Conservation (phyloP, 2,888 invertebrate species). For the Chaitophorus viminalis region DNA sequence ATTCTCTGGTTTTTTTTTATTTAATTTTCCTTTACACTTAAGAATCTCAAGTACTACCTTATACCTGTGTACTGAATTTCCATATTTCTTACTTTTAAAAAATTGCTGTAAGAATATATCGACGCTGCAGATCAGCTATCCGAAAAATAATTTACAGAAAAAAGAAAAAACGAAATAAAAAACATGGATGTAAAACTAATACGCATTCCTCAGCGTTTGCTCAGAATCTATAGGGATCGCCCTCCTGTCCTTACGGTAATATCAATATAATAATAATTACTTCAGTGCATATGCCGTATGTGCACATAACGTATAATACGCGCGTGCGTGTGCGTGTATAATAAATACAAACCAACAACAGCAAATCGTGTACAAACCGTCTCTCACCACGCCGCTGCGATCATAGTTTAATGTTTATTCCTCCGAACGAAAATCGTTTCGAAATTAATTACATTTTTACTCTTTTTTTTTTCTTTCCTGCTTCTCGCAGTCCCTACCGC, state of each 20-base stretch:
- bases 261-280: conserved; percentile 19
- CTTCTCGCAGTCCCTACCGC: neutral
- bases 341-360: conserved; percentile 31
- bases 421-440: conserved; percentile 30
- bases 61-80: too few species aligned
- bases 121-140: too few species aligned
- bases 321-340: neutral
- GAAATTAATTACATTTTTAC: conserved; percentile 42
- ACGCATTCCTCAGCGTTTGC: neutral
- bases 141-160: neutral
- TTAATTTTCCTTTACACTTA: too few species aligned
- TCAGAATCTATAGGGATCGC: neutral
- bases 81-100: too few species aligned
- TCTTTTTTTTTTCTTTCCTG: neutral
- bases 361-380: conserved; percentile 16
- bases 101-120: too few species aligned
- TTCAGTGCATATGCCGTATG: neutral
- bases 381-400: conserved; percentile 22
- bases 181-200: neutral
- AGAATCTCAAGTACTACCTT: too few species aligned
- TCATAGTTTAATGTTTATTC: conserved; percentile 20
- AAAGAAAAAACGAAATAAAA: neutral
- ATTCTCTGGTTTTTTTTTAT: too few species aligned
- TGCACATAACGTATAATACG: neutral
- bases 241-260: neutral